These are phyloP conservation scores for Prenolepis imparis DNA, from an alignment of 2,888 invertebrate species.

Conservation along the genomic window DNA sequence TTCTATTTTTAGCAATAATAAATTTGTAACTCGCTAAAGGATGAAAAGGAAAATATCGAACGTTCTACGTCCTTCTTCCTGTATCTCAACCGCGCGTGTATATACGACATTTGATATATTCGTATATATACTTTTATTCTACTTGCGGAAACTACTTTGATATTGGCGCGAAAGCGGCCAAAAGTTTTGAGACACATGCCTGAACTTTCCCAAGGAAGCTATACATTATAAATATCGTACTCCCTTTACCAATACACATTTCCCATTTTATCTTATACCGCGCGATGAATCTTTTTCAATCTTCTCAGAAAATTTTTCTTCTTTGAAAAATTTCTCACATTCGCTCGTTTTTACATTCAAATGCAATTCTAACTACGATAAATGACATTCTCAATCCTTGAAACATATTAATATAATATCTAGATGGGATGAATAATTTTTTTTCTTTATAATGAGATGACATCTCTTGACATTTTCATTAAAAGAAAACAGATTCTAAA, in stretches of 20 bases:
- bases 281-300: conserved; percentile 28
- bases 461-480: neutral
- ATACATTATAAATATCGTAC: conserved; percentile 82
- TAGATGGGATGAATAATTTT: neutral
- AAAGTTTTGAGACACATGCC: conserved; percentile 82
- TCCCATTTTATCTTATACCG: conserved; percentile 18
- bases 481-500: neutral
- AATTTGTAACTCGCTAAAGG: neutral
- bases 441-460: neutral
- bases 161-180: conserved; percentile 75
- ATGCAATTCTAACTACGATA: neutral
- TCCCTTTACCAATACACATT: conserved; percentile 60
- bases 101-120: conserved; percentile 66
- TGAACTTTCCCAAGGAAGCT: conserved; percentile 80
- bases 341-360: neutral
- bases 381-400: neutral
- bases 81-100: conserved; percentile 46
- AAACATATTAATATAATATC: neutral
- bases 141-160: conserved; percentile 78
- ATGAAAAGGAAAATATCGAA: neutral
- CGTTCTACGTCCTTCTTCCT: conserved; percentile 6
- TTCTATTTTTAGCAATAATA: conserved; percentile 50
- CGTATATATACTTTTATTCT: conserved; percentile 72
- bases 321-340: neutral
- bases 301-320: conserved; percentile 12